Evolutionary conservation across 2,888 invertebrate genomes (phyloP).

Genomic region (Nomada goodeniana): DNA sequence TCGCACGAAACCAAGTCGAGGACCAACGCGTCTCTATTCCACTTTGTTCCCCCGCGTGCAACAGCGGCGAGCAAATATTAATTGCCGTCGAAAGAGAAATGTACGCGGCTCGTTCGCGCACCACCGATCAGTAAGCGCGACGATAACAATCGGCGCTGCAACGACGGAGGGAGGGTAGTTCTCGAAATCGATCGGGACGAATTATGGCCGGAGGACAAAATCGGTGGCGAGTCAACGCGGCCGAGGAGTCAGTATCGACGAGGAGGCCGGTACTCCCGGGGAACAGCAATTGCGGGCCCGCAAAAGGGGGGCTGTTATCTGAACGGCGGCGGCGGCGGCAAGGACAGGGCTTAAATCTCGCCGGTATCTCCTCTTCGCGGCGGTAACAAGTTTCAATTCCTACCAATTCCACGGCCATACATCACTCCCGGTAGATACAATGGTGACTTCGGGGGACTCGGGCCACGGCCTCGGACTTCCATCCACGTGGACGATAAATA

Average conservation of each 20-base stretch:
- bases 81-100: no score
- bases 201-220: conserved; percentile 7
- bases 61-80: no score
- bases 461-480: conserved; percentile 74
- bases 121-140: no score
- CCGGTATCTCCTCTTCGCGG: conserved; percentile 77
- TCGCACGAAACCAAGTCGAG: no score
- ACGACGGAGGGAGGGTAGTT: background rate
- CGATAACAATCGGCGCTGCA: no score
- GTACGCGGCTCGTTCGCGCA: no score
- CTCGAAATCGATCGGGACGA: background rate
- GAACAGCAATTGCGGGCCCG: conserved; percentile 57
- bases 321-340: conserved; percentile 67
- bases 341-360: conserved; percentile 80
- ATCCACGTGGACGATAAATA: conserved; percentile 79
- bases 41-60: no score
- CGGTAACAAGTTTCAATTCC: conserved; percentile 84
- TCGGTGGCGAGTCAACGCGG: background rate
- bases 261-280: conserved; percentile 26
- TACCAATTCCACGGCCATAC: conserved; percentile 82
- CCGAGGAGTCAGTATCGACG: conserved; percentile 17
- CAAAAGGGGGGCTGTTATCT: conserved; percentile 76
- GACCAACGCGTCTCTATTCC: no score
- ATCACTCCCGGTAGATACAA: conserved; percentile 82
- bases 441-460: conserved; percentile 78